A percentile compares a stretch with the other conserved stretches of the same genome.
phyloP scores from a whole-genome alignment of 2,888 invertebrate genomes.

The Microdon myrmicae region DNA sequence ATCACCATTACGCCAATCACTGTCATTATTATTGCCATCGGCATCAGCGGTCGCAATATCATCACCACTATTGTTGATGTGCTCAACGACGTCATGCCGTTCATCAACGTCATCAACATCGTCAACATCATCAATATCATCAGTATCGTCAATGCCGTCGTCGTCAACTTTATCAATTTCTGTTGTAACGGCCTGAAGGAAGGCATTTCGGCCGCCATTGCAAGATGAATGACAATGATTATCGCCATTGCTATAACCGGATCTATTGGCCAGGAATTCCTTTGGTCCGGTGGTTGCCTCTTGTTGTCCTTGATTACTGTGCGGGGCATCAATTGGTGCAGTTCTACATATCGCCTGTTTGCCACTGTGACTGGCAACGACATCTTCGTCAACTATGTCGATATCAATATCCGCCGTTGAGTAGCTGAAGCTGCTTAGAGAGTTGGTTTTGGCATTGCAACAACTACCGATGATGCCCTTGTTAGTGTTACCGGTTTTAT shows the following conservation, averaged over 20 bases:
- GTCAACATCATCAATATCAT: conserved; percentile 12
- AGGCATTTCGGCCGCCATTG: conserved; percentile 43
- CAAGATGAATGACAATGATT: conserved; percentile 40
- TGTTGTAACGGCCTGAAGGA: conserved; percentile 31
- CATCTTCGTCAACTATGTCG: conserved; percentile 55
- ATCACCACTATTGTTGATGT: no score
- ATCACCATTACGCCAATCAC: background rate
- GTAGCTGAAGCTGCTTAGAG: conserved; percentile 55
- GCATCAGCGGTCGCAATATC: conserved; percentile 5
- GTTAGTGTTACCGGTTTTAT: conserved; percentile 44
- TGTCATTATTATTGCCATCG: conserved; percentile 9
- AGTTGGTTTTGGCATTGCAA: conserved; percentile 43
- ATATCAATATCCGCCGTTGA: conserved; percentile 52
- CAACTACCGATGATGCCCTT: conserved; percentile 47
- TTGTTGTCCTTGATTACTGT: conserved; percentile 13
- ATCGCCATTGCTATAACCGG: conserved; percentile 37
- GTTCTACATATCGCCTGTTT: conserved; percentile 39
- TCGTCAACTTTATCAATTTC: no score
- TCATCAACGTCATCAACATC: conserved; percentile 2
- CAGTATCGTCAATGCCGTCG: conserved; percentile 2
- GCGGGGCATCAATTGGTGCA: conserved; percentile 18
- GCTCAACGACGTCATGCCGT: no score
- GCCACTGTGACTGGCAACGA: conserved; percentile 30
- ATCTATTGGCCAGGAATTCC: conserved; percentile 40
- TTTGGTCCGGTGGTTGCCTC: conserved; percentile 28